These are phyloP conservation scores for Eilema depressum DNA, from an alignment of 2,888 invertebrate genomes.

Conservation along the genomic window DNA sequence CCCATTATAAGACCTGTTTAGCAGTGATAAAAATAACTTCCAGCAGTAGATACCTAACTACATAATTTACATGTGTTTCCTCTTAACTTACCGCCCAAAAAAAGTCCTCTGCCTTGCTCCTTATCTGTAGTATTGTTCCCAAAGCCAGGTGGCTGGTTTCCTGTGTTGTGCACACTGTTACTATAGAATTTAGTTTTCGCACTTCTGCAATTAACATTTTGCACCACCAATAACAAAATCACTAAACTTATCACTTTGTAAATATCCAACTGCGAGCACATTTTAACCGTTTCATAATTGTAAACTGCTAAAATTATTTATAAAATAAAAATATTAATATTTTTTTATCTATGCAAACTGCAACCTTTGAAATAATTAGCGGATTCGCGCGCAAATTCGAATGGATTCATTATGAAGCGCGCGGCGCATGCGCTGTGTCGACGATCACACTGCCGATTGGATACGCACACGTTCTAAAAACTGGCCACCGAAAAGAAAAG, in stretches of 20 bases:
- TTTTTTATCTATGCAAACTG: constrained; percentile 19
- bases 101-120: constrained; percentile 49
- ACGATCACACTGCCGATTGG: constrained; percentile 57
- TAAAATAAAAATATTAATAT: constrained; percentile 9
- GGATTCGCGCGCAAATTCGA: constrained; percentile 69
- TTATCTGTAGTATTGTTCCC: constrained; percentile 38
- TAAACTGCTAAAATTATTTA: constrained; percentile 44
- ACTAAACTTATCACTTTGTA: constrained; percentile 62
- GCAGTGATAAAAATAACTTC: not conserved
- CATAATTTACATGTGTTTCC: no score
- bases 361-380: constrained; percentile 32
- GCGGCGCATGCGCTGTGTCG: constrained; percentile 71
- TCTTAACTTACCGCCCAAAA: constrained; percentile 39
- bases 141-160: constrained; percentile 31
- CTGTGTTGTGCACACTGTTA: constrained; percentile 49
- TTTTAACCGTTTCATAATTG: constrained; percentile 77
- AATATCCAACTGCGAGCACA: constrained; percentile 68
- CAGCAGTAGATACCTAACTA: not conserved
- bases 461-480: constrained; percentile 30
- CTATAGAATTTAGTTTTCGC: constrained; percentile 57
- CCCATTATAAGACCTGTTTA: not conserved
- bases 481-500: constrained; percentile 10
- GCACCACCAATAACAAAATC: constrained; percentile 59
- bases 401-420: constrained; percentile 63
- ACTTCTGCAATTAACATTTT: constrained; percentile 57